Conservation (phyloP, 2,888 invertebrate genomes). For the Scrobipalpa costella region DNA sequence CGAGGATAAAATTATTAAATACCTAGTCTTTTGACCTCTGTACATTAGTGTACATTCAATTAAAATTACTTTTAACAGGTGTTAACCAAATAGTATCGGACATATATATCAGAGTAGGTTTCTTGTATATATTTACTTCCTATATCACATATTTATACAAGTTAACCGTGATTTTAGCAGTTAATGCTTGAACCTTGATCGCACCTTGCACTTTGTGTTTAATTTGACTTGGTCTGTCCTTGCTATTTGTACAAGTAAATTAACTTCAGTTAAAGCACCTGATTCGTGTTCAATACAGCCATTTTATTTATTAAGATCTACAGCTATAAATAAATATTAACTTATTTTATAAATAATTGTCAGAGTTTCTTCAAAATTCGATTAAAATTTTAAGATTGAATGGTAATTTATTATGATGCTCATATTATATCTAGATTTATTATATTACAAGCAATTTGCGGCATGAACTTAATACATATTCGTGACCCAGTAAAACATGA, state of each 20-base stretch:
- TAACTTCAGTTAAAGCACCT: slow-evolving; percentile 23
- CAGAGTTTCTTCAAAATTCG: too few species aligned
- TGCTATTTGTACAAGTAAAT: slow-evolving; percentile 23
- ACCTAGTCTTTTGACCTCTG: too few species aligned
- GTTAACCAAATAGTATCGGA: too few species aligned
- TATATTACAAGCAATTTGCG: neutral
- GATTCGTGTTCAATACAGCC: slow-evolving; percentile 18
- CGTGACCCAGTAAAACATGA: neutral
- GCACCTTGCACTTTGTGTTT: slow-evolving; percentile 30
- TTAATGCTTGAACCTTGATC: slow-evolving; percentile 25
- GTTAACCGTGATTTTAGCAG: slow-evolving; percentile 17
- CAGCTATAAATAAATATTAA: neutral
- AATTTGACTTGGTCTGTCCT: slow-evolving; percentile 28
- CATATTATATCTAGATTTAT: neutral
- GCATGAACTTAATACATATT: neutral
- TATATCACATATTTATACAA: neutral
- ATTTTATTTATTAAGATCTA: neutral
- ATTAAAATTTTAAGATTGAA: too few species aligned
- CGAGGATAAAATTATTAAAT: too few species aligned
- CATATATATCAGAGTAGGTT: neutral
- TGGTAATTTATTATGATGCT: too few species aligned
- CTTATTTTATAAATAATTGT: too few species aligned
- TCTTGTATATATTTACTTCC: neutral
- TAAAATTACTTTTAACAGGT: too few species aligned
- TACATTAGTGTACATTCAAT: too few species aligned